Base-by-base conservation (phyloP, 2,888 invertebrate genomes). In the Amiota communis region DNA sequence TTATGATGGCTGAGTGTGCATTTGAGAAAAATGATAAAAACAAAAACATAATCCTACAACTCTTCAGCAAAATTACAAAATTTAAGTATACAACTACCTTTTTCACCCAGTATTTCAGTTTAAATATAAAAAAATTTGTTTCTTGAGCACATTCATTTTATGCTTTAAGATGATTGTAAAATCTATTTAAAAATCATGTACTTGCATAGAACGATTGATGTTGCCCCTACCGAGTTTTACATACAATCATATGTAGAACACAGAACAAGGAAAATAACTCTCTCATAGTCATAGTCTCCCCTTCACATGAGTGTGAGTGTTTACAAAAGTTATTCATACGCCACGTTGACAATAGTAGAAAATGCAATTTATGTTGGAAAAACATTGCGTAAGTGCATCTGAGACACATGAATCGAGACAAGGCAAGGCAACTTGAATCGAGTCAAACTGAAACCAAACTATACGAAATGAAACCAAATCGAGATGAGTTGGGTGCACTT, bases 331-430 rank as follows among this genome's bases (percentile, higher is more conserved):
- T 72, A 81, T 81, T 80, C 75, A 77, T 80, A 76, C 76, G 74
- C 79, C 79, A 77, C 78, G 78, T 78, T 78, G 78, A 78, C 78
- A 78, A 78, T 78, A 78, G 78, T 78, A 78, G 78, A 78, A 78
- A 78, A 78, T 78, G 78, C 78, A 78, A 78, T 78, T 78, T 78
- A 78, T 78, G 78, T 78, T 78, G 78, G 78, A 74, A 78, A 78
- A 78, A 78, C 78, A 78, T 78, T 78, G 78, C 78, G 78, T 78
- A 78, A 78, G 78, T 78, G 78, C 57, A 75, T 67, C 61, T 78
- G 78, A 78, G 78, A 76, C 78, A 36, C 36, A 36, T 36, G 36
- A 2, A 36, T 36, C 36, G 36, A 36, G 36, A 0, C 8, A 2
- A 36, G 36, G 6, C 36, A 71, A 78, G 76, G 53, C 67, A 78